These are phyloP conservation scores for Lophius americanus DNA, from an alignment of 2,797 vertebrate species.

Conservation along the genomic window DNA sequence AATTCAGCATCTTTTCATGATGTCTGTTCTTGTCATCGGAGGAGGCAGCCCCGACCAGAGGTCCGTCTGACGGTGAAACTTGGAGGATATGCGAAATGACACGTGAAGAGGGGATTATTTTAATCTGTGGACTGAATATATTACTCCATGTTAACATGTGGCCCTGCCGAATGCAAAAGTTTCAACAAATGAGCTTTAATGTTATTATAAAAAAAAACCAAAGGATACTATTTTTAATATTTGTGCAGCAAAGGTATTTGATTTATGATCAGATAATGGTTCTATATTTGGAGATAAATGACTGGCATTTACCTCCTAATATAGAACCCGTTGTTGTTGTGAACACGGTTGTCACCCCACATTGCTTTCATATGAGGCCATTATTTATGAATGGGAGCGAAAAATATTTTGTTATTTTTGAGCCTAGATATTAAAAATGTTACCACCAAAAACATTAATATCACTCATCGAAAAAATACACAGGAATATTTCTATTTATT, in stretches of 20 bases:
- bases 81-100: background rate
- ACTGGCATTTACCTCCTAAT: no score
- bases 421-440: no score
- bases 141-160: background rate
- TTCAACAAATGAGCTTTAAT: background rate
- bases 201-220: no score
- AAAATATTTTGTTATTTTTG: background rate
- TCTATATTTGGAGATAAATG: no score
- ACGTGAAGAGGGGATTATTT: background rate
- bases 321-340: no score
- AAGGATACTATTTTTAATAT: no score
- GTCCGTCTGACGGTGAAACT: background rate
- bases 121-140: background rate
- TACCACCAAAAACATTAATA: background rate
- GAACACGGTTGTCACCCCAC: conserved; percentile 46
- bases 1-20: conserved; percentile 50
- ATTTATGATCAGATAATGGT: no score
- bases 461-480: no score
- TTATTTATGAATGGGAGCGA: conserved; percentile 70
- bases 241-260: no score
- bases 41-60: background rate
- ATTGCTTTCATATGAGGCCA: conserved; percentile 25
- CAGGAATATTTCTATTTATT: no score
- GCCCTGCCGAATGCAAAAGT: no score
- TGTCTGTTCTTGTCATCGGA: conserved; percentile 22